Conservation (phyloP, 2,797 vertebrate genomes). For the Mormyrus proboscirostris region DNA sequence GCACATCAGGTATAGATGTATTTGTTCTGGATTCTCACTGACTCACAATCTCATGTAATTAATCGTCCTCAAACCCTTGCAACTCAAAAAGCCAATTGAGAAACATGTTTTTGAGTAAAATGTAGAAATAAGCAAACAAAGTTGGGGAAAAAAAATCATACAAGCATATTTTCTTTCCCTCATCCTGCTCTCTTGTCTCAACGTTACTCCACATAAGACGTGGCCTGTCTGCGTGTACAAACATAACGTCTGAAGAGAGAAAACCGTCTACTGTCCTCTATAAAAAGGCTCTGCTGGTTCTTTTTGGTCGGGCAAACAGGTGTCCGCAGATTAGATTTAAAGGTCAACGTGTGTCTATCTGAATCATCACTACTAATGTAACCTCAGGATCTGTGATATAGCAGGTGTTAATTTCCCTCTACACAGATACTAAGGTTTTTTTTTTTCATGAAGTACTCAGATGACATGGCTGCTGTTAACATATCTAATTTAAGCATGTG, state of each 20-base stretch:
- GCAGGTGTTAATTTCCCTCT: conserved; percentile 1
- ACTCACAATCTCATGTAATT: not conserved
- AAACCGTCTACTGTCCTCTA: not conserved
- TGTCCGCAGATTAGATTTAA: conserved; percentile 7
- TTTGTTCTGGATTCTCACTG: not conserved
- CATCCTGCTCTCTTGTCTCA: not conserved
- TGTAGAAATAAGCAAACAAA: not conserved
- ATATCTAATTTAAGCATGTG: conserved; percentile 8
- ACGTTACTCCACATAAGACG: not conserved
- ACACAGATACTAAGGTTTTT: not conserved
- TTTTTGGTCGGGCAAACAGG: conserved; percentile 5
- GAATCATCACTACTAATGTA: conserved; percentile 7
- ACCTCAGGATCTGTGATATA: conserved; percentile 5
- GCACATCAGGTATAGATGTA: not conserved
- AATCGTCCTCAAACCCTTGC: not conserved
- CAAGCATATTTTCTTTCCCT: not conserved
- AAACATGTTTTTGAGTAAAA: not conserved
- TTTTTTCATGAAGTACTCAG: conserved; percentile 8
- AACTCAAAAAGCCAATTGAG: not conserved
- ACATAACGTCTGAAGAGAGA: not conserved
- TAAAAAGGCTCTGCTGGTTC: not conserved
- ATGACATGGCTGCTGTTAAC: not conserved
- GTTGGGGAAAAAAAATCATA: not conserved
- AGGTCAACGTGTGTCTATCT: conserved; percentile 5
- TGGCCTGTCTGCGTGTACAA: not conserved